Conservation (phyloP, 2,888 invertebrate species). For the Drosophila neonasuta region DNA sequence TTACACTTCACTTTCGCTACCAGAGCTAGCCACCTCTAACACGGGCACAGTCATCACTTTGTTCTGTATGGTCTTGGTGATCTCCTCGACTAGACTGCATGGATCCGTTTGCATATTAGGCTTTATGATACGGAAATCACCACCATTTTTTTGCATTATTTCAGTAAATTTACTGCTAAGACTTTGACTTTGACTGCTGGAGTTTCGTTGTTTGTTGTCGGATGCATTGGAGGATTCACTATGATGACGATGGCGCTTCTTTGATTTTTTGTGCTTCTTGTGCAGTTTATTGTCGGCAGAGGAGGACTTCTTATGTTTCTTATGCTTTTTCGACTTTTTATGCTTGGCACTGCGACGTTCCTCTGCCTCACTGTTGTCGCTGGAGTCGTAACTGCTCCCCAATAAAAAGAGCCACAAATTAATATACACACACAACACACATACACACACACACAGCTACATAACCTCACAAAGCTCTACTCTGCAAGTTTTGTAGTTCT, state of each 20-base stretch:
- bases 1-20: conserved; percentile 85
- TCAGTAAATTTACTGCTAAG: conserved; percentile 81
- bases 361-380: conserved; percentile 64
- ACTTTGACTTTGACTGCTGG: conserved; percentile 44
- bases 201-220: conserved; percentile 63
- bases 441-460: conserved; percentile 33
- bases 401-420: conserved; percentile 23
- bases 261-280: conserved; percentile 83
- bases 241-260: conserved; percentile 83
- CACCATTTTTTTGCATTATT: conserved; percentile 79
- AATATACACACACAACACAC: conserved; percentile 40
- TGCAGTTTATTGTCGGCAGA: conserved; percentile 81
- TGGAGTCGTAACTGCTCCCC: conserved; percentile 73
- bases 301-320: conserved; percentile 86
- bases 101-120: conserved; percentile 82
- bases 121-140: conserved; percentile 73
- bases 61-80: conserved; percentile 82
- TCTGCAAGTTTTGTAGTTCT: background rate
- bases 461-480: conserved; percentile 50
- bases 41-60: conserved; percentile 79
- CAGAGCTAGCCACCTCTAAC: conserved; percentile 87
- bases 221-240: conserved; percentile 78
- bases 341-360: conserved; percentile 74
- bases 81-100: conserved; percentile 83
- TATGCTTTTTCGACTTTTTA: conserved; percentile 85